Evolutionary conservation across 2,113 vertebrate genomes (phyloP), one percentile per base, ranked within the genome.

Genomic region (Trematocara nigrifrons): DNA sequence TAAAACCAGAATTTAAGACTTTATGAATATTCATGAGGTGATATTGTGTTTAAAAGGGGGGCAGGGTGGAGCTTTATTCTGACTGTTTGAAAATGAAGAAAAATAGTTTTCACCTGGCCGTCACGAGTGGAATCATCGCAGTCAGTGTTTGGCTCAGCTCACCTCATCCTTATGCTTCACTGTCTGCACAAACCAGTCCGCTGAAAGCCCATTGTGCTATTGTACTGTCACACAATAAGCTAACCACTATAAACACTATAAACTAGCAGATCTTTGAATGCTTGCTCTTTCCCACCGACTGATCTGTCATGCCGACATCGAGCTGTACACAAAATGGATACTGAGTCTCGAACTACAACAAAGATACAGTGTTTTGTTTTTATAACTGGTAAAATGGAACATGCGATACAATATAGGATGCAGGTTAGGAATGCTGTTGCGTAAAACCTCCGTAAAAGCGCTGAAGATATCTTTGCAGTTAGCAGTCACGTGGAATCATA

Each of bases 1-100:
- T 94, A 93, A 95, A 95, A 91, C 85, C 89, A 91, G 88, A 90
- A 94, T 93, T 93, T 95, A 95, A 89, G 89, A 88, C 90, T 84
- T 64, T 56, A 80, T 93, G 91, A 94, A 95, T 95, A 94, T 94
- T 93, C 92, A 94, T 94, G 89, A 93, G 86, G 33, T 35, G 18
- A 79, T 80, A 90, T 91, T 95, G 90, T 95, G 81, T 88, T 89
- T 88, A 49, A 89, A 83, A 86, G 59, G 42, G 31, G 57, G 61
- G 66, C 35, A 53, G 59, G 33, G 53, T 42, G 38, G 49, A 76
- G 51, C 45, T 15, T 83, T 56, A 33, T 12, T 29, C 71, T 61
- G 76, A 77, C 83, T 47, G 57, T 81, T 76, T 80, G 47, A 69
- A 86, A 87, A 18, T 51, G 71, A 76, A 76, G 22, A 76, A 33